Conservation (phyloP, 2,113 vertebrate species). For the Otus sunia region DNA sequence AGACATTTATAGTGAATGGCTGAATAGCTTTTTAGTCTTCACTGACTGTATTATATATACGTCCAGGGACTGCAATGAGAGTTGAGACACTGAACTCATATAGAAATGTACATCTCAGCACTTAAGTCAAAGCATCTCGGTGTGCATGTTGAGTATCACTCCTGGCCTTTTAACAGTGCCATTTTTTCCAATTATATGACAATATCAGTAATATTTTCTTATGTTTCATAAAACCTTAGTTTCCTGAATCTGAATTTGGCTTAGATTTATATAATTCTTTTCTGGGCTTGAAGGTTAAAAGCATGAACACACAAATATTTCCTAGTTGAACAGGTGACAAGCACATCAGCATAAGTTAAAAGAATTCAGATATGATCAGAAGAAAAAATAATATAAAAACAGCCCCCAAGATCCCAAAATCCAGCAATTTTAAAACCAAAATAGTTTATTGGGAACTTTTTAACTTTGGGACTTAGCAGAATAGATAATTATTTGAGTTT, state of each 20-base stretch:
- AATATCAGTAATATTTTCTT: neutral
- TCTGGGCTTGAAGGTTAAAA: neutral
- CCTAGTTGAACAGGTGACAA: neutral
- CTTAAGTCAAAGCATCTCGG: neutral
- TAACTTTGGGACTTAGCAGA: neutral
- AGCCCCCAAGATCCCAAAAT: neutral
- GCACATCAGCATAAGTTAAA: neutral
- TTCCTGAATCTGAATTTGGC: neutral
- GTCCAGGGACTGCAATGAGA: neutral
- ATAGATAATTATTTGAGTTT: neutral
- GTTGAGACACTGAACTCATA: neutral
- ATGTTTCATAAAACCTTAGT: neutral
- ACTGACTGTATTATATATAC: neutral
- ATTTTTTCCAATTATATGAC: neutral
- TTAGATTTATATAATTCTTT: neutral
- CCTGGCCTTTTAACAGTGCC: neutral
- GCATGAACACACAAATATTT: accelerated
- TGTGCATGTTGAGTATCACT: neutral
- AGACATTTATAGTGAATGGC: neutral
- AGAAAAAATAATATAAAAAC: neutral
- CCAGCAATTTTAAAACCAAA: neutral
- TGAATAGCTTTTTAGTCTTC: neutral
- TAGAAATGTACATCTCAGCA: neutral
- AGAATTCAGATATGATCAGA: neutral
- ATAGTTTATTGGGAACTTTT: neutral